phyloP scores from a whole-genome alignment of 2,888 invertebrate species.

The Trichopria drosophilae region DNA sequence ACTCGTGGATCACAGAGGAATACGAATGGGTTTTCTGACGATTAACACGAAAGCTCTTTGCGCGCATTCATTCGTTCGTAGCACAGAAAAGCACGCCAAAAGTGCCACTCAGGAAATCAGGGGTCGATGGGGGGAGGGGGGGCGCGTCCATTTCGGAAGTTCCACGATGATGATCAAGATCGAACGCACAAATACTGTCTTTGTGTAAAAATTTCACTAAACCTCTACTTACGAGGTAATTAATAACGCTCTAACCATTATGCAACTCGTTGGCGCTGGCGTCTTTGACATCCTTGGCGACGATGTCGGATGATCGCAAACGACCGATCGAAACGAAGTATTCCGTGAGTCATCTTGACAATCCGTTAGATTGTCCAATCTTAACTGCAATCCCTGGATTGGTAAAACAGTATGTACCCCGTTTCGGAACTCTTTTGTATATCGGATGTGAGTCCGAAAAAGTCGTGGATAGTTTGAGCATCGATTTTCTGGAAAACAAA shows the following conservation, averaged over 20 bases:
- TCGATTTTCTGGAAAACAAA: constrained; percentile 88
- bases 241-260: too few relatives aligned
- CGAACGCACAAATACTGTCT: constrained; percentile 4
- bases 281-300: too few relatives aligned
- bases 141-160: too few relatives aligned
- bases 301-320: too few relatives aligned
- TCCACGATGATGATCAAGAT: constrained; percentile 28
- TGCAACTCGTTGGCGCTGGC: too few relatives aligned
- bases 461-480: constrained; percentile 98
- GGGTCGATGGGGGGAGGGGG: too few relatives aligned
- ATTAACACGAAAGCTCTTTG: constrained; percentile 23
- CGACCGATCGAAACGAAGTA: too few relatives aligned
- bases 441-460: constrained; percentile 98
- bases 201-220: not conserved
- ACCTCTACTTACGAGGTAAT: too few relatives aligned
- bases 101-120: too few relatives aligned
- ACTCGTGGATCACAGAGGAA: constrained; percentile 32
- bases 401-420: constrained; percentile 99
- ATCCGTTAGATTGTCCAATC: too few relatives aligned
- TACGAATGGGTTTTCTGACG: constrained; percentile 24
- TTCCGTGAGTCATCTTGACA: not conserved
- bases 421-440: constrained; percentile 99
- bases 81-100: constrained; percentile 13
- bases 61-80: too few relatives aligned
- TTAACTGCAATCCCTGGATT: constrained; percentile 78